phyloP scores from a whole-genome alignment of 37 sponge, comb jelly and placozoan species.

The Haliclona indistincta region DNA sequence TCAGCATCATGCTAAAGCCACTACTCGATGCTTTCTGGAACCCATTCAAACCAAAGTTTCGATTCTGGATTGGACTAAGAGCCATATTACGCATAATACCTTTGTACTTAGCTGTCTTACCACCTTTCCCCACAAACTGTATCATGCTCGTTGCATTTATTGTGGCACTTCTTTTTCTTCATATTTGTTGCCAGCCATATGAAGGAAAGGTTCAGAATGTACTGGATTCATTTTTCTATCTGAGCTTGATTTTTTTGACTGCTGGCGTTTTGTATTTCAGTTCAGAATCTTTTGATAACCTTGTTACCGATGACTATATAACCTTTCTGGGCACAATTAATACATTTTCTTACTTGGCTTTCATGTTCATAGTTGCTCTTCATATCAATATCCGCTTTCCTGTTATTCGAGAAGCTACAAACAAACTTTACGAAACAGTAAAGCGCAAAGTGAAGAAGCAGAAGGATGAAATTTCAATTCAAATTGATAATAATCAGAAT shows the following conservation, averaged over 20 bases:
- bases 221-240: slow-evolving; percentile 7
- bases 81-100: slow-evolving; percentile 3
- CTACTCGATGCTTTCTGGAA: slow-evolving; percentile 36
- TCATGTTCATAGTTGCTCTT: too few relatives aligned
- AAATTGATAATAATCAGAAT: too few relatives aligned
- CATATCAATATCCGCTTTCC: too few relatives aligned
- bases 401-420: too few relatives aligned
- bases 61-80: slow-evolving; percentile 39
- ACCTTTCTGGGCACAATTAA: too few relatives aligned
- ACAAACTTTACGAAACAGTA: too few relatives aligned
- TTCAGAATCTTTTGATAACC: too few relatives aligned
- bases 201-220: neutral
- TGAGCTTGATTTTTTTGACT: slow-evolving; percentile 5
- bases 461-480: too few relatives aligned
- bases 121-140: neutral
- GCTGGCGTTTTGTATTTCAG: slow-evolving; percentile 3
- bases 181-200: neutral
- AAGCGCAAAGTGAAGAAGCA: too few relatives aligned
- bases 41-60: slow-evolving; percentile 28
- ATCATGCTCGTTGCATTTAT: neutral
- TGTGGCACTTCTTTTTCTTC: neutral
- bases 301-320: too few relatives aligned
- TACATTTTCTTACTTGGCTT: too few relatives aligned
- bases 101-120: neutral
- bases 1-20: slow-evolving; percentile 27